Conservation (phyloP, 2,113 vertebrate genomes). For the Vombatus ursinus region DNA sequence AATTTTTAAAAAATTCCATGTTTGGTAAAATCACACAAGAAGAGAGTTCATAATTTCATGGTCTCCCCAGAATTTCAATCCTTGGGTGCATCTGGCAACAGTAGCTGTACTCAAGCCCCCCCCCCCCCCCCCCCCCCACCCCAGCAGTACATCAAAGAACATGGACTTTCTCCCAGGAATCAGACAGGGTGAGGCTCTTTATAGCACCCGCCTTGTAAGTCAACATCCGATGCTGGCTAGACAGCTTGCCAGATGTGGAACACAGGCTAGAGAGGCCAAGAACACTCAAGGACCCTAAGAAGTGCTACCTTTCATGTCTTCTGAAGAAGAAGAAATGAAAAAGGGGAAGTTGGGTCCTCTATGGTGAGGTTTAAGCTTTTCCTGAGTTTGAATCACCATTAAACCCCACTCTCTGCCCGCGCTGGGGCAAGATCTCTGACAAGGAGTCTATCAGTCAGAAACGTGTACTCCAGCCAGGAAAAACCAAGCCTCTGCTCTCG, state of each 20-base stretch:
- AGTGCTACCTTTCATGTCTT: background rate
- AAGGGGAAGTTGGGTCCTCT: background rate
- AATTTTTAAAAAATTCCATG: constrained; percentile 36
- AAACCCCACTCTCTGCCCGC: background rate
- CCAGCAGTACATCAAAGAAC: constrained; percentile 16
- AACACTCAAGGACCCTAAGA: constrained; percentile 5
- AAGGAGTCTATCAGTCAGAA: background rate
- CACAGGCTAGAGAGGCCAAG: background rate
- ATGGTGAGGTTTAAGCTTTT: constrained; percentile 9
- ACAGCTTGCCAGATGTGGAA: background rate
- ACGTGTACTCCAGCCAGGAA: background rate
- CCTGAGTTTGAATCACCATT: background rate
- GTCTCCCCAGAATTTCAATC: constrained; percentile 49
- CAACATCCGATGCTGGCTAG: background rate
- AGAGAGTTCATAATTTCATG: background rate
- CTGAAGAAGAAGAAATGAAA: background rate
- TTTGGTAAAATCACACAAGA: constrained; percentile 57
- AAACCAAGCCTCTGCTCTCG: background rate
- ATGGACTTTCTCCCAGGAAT: background rate
- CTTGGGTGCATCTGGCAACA: constrained; percentile 47
- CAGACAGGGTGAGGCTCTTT: background rate
- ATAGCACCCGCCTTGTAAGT: background rate
- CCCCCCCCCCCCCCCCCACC: background rate
- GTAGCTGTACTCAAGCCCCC: constrained; percentile 11
- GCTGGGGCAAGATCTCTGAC: background rate